Percentiles rank a stretch among this genome's conserved stretches.
Evolutionary conservation across 2,797 vertebrate genomes (phyloP).

Genomic region (Botia almorhae): DNA sequence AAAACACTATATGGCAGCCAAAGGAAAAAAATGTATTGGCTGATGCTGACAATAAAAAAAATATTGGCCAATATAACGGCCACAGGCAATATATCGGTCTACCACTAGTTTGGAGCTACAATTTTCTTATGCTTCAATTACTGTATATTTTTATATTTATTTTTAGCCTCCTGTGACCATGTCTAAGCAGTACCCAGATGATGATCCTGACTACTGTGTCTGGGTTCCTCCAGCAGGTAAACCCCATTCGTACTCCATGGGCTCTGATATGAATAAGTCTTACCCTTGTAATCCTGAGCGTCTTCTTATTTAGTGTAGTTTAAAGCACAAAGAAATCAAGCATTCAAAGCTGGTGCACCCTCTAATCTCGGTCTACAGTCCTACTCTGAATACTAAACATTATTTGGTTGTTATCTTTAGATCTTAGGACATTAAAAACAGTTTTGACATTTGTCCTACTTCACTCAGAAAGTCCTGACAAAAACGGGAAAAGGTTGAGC

Average conservation of each 20-base stretch:
- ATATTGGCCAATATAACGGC: no score
- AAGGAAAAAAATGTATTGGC: no score
- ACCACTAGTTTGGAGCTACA: no score
- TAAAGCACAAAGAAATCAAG: not conserved
- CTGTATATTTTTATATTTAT: conserved; percentile 27
- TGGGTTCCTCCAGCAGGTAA: conserved; percentile 95
- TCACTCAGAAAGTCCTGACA: conserved; percentile 2
- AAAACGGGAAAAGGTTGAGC: not conserved
- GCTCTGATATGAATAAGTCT: not conserved
- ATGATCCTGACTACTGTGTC: conserved; percentile 95
- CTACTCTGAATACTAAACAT: not conserved
- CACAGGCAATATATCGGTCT: no score
- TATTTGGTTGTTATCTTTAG: conserved; percentile 22
- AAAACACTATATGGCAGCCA: no score
- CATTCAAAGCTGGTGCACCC: not conserved
- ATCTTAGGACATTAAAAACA: conserved; percentile 12
- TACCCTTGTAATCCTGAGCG: not conserved
- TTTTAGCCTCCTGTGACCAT: conserved; percentile 77
- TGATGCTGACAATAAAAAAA: no score
- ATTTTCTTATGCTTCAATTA: conserved; percentile 1
- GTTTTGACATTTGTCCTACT: not conserved
- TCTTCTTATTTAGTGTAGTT: not conserved
- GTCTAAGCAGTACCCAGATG: conserved; percentile 87
- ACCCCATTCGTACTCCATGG: no score
- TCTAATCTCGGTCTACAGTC: not conserved